Base-by-base conservation (phyloP, 2,888 invertebrate genomes). In the Scaptomyza reducta region DNA sequence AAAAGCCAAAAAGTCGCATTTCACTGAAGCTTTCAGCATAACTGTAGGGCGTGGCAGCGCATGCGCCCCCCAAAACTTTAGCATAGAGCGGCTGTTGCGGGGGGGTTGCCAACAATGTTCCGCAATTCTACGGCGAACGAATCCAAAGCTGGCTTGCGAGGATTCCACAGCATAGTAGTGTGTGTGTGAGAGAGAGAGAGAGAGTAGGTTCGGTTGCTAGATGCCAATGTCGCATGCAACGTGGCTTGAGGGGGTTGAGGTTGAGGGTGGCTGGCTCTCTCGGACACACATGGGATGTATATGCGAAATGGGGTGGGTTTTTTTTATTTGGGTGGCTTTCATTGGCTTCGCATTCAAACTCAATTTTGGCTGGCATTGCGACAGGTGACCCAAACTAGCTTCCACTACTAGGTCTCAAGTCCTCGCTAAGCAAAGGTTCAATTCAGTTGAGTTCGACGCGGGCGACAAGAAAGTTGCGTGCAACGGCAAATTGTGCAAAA, bases 1-100 rank as follows among this genome's bases (percentile, higher is more conserved):
- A 29, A 66, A 27, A 42, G 62, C 72, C 68, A 74, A 65, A 51
- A 70, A 49, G 38, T 13, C 27, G 49, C 51, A 40, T 40, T 35
- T 25, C 66, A 64, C 51, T 22, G 40, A 47, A 47, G 38, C 62
- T 56, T 51, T 56, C 42, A 41, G 70, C 81, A 79, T 79, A 74
- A 67, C 73, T 73, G 87, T 81, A 81, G 91, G 91, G 91, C 91
- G 91, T 89, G 89, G 64, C 89, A 81, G 85, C 87, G 80, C 89
- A 89, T 91, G 91, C 91, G 91, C 79, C 29, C 2, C n/a, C 13
- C 5, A 27, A 2, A 1, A 27, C 6, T 27, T 10, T 1, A 31
- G 31, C 31, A 22, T 22, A 10, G 31, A 9, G 31, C 10, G 54
- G 22, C 22, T 22, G 22, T 22, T 22, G 22, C 22, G 40, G 45